Base-by-base conservation (phyloP, 2,113 vertebrate genomes). In the Trematocara macrostoma region DNA sequence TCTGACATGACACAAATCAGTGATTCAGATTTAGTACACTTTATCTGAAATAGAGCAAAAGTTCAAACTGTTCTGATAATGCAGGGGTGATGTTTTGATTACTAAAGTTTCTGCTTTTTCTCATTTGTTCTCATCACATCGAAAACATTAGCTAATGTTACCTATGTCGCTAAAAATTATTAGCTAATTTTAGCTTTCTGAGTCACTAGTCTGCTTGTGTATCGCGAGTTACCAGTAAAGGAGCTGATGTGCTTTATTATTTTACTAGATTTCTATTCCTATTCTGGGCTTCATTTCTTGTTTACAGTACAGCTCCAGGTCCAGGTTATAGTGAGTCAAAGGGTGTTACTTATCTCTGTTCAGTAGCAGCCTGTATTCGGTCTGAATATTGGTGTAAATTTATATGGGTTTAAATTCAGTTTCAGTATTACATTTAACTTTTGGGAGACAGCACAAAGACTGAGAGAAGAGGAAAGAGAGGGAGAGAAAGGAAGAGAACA, bases 171-270 rank as follows among this genome's bases (percentile, higher is more conserved):
- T 53, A 53, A 20, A 23, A 5, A 53, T 53, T 53, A 53, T 53
- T 23, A 53, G n/a, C n/a, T 53, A 53, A 53, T 53, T 53, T 53
- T 0, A 20, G 52, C 52, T 53, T 53, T 53, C 52, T 53, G 52
- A 53, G n/a, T 53, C 10, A 53, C 10, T 53, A 23, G n/a, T 53
- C 52, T 53, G 52, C 2, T 53, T 53, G 52, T 53, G 52, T 53
- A 53, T 53, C 0, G 5, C 10, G 10, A 53, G 52, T 53, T 53
- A 0, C 52, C 52, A 23, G 52, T 20, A 53, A 53, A 53, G 52
- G 52, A 53, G 52, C n/a, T 53, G 10, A 53, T 53, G 51, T 53
- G 9, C 51, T 53, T 53, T 53, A 11, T 52, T 52, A 52, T 52
- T 52, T 53, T 53, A 20, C 3, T 53, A 53, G 9, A 53, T 53